Conservation (phyloP, 2,113 vertebrate species). For the Peromyscus polionotus region DNA sequence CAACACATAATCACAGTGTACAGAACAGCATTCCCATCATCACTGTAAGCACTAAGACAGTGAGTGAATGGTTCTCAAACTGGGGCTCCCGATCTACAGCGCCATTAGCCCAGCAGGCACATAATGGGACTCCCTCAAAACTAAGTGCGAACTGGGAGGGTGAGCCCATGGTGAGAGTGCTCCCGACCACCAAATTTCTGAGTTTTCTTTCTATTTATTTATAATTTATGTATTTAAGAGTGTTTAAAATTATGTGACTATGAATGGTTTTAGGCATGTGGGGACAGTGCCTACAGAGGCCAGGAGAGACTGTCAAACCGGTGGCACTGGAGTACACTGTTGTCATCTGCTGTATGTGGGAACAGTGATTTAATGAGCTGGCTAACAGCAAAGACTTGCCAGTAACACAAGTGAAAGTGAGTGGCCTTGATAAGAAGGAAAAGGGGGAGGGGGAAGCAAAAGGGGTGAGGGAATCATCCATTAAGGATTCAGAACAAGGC, state of each 20-base stretch:
- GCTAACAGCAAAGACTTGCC: background rate
- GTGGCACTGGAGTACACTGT: too few species aligned
- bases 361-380: background rate
- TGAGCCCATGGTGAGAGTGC: accelerated
- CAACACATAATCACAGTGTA: too few species aligned
- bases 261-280: background rate
- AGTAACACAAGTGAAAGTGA: background rate
- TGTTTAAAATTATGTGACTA: background rate
- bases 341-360: background rate
- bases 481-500: background rate
- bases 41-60: too few species aligned
- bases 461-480: background rate
- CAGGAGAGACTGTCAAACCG: background rate
- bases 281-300: background rate
- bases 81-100: too few species aligned
- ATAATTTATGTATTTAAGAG: background rate
- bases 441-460: too few species aligned
- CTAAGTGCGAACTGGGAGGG: too few species aligned
- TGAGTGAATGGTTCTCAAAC: background rate
- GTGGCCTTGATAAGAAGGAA: background rate
- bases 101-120: accelerated
- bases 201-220: background rate
- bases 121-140: background rate
- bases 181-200: background rate
- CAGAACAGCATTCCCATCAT: too few species aligned